These are phyloP conservation scores for Drosophila fungiperda DNA, from an alignment of 2,888 invertebrate species.

Conservation along the genomic window DNA sequence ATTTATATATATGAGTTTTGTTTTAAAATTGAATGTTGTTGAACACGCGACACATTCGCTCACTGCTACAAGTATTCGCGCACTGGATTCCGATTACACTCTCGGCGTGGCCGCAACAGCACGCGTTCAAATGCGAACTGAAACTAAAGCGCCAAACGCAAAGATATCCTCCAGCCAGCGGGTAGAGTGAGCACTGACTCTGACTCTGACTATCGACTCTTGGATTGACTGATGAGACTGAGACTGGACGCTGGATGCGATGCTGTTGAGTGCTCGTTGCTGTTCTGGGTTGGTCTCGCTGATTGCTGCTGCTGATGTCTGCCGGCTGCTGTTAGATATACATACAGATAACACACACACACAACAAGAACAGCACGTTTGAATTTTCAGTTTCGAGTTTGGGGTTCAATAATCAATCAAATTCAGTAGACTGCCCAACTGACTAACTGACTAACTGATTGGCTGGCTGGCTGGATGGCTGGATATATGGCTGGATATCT, in stretches of 20 bases:
- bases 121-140: slow-evolving; percentile 79
- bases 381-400: slow-evolving; percentile 60
- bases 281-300: slow-evolving; percentile 7
- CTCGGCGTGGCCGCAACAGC: slow-evolving; percentile 72
- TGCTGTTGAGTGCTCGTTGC: slow-evolving; percentile 27
- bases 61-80: slow-evolving; percentile 41
- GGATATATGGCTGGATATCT: slow-evolving; percentile 33
- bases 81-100: slow-evolving; percentile 50
- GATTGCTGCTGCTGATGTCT: slow-evolving; percentile 38
- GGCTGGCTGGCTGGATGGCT: slow-evolving; percentile 15
- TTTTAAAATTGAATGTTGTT: slow-evolving; percentile 29
- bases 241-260: slow-evolving; percentile 44
- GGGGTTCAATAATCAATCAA: slow-evolving; percentile 73
- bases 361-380: slow-evolving; percentile 21
- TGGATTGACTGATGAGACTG: slow-evolving; percentile 37
- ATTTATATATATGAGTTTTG: slow-evolving; percentile 24
- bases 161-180: slow-evolving; percentile 75
- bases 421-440: slow-evolving; percentile 51
- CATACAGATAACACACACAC: slow-evolving; percentile 39
- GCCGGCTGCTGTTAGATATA: slow-evolving; percentile 66
- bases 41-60: slow-evolving; percentile 48
- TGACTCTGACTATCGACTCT: slow-evolving; percentile 52
- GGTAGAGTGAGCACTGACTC: slow-evolving; percentile 62
- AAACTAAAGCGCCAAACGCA: slow-evolving; percentile 70
- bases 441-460: slow-evolving; percentile 39